Evolutionary conservation across 1,140 invertebrate genomes (phyloP), one percentile per base, ranked within the genome.

Genomic region (Solenopsis invicta): DNA sequence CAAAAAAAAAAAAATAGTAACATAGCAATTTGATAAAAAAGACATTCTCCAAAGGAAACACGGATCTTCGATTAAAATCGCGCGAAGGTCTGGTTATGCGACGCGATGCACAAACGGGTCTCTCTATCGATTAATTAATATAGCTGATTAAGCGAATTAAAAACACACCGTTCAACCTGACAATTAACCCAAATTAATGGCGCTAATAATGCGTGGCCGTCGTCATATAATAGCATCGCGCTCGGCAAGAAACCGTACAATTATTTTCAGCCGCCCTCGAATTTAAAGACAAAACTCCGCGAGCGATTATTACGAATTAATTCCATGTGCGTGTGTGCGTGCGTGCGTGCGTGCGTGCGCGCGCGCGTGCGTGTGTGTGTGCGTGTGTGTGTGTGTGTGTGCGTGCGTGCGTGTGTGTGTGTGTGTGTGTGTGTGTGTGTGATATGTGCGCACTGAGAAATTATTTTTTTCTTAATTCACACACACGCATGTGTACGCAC

Each of bases 131-230:
- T 85, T 85, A 85, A 85, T 85, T 84, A 78, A 85, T 78, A 78
- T 78, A 52, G 74, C 59, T 41, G 74, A 78, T 85, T 78, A 85
- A 78, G 41, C 6, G 29, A 85, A 85, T 85, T 85, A 78, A 85
- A 85, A 76, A 64, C 61, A 85, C 34, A 52, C 59, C 21, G 61
- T 61, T 45, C 72, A 66, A 85, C 54, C 74, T 85, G 75, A 18
- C 82, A 78, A 85, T 76, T 85, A 85, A 85, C 59, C 75, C 21
- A 77, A 85, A 85, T 85, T 85, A 85, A 85, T 78, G 59, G 74
- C 71, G 50, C 48, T 48, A 78, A 78, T 85, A 85, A 85, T 78
- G 61, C 48, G 74, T 45, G 16, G 54, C 18, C 37, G 64, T 76
- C 50, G 12, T 56, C 69, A 69, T 74, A 41, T 84, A 84, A 82